phyloP scores from a whole-genome alignment of 1,140 invertebrate genomes.

The Ridgeia piscesae region DNA sequence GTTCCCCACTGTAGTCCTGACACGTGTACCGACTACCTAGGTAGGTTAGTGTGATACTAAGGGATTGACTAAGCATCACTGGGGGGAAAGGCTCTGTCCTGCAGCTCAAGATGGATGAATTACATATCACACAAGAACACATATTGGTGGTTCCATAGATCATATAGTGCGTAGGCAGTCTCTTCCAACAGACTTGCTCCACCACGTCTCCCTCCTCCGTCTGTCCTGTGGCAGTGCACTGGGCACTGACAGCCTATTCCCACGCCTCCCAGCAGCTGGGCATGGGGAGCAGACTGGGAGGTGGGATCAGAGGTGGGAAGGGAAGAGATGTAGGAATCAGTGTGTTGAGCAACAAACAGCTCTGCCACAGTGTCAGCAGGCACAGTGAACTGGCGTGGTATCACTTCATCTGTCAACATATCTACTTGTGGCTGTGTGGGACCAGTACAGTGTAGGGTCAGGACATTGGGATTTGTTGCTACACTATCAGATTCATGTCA shows the following conservation, averaged over 20 bases:
- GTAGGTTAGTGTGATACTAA: too few species aligned
- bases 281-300: background rate
- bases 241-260: background rate
- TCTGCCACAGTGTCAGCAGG: background rate
- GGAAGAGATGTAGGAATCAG: background rate
- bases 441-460: background rate
- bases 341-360: background rate
- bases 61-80: background rate
- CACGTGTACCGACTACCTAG: background rate
- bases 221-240: background rate
- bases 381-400: background rate
- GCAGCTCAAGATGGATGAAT: too few species aligned
- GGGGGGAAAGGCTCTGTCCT: background rate
- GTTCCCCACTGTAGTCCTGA: background rate
- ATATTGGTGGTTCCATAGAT: too few species aligned
- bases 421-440: background rate
- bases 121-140: too few species aligned
- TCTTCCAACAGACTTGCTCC: background rate
- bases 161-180: background rate
- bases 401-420: background rate
- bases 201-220: background rate
- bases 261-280: background rate
- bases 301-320: background rate
- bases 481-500: background rate
- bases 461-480: background rate